Base-by-base conservation (phyloP, 2,797 vertebrate genomes). In the Naso thynnoides region DNA sequence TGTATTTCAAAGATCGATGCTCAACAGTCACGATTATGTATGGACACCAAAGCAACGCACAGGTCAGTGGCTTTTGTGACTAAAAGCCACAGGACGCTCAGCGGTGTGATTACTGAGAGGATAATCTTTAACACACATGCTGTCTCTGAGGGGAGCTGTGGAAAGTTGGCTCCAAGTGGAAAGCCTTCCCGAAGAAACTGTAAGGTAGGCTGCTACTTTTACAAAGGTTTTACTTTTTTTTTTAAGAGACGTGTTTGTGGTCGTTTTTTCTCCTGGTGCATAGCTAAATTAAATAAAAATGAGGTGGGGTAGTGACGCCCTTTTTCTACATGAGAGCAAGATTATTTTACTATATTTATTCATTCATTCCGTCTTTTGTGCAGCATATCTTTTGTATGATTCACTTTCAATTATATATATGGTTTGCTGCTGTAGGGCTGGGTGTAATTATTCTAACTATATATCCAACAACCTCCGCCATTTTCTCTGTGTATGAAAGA, bases 91-190 rank as follows among this genome's bases (percentile, higher is more conserved):
- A 2, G 67, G 80, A 83, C 59, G 74, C 86, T 70, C 54, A 18
- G 50, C 38, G 73, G 92, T 83, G 83, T 53, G 91, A 89, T 78
- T 78, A 84, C 86, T 31, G 81, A 19, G 42, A 81, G 89, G 91
- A 79, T 90, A 89, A 94, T 92, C 92, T 93, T 67, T 91, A 94
- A 67, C 78, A 86, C 92, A 94, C 86, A 93, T 88, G 85, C 79
- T 78, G 87, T 91, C 93, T 94, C 84, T 10, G 41, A 93, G 89
- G 91, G 79, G 83, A 86, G 52, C 83, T 59, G 79, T 91, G 93
- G 93, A 93, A 95, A 95, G 79, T 89, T 93, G 89, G 85, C 92
- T 90, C 73, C 42, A 79, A 76, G 53, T 29, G 39, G 36, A 31
- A 15, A 23, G 65, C 78, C 83, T 82, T 63, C 75, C 86, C 86